phyloP scores from a whole-genome alignment of 2,797 vertebrate species.

The Labroides dimidiatus region DNA sequence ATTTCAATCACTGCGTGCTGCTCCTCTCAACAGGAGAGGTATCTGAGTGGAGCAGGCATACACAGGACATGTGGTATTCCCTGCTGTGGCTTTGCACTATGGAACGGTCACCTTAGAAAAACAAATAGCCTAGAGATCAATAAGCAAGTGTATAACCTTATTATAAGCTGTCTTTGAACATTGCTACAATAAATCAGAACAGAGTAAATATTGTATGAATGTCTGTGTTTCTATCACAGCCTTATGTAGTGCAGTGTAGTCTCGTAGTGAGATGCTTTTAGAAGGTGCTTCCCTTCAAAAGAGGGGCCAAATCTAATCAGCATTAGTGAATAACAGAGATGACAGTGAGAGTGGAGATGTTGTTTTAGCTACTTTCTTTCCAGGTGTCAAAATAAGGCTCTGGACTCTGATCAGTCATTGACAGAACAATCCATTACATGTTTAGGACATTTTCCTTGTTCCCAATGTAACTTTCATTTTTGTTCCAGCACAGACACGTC shows the following conservation, averaged over 20 bases:
- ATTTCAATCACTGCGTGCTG: slow-evolving; percentile 61
- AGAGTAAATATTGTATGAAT: neutral
- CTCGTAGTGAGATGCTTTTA: too few species aligned
- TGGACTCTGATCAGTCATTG: too few species aligned
- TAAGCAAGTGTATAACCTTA: neutral
- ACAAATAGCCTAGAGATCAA: neutral
- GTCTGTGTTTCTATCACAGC: too few species aligned
- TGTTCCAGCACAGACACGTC: too few species aligned
- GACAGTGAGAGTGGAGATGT: too few species aligned
- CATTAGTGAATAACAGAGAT: too few species aligned
- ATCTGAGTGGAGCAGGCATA: slow-evolving; percentile 29
- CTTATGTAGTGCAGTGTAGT: too few species aligned
- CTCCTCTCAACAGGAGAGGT: slow-evolving; percentile 46
- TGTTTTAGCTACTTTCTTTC: too few species aligned
- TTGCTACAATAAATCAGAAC: neutral
- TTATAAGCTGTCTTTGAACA: neutral
- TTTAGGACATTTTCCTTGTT: neutral
- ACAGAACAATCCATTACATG: neutral
- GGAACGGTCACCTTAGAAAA: slow-evolving; percentile 30
- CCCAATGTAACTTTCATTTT: neutral
- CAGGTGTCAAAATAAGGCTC: too few species aligned
- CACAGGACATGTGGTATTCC: slow-evolving; percentile 28
- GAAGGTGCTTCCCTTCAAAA: too few species aligned
- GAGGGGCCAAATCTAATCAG: too few species aligned
- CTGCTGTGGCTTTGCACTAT: slow-evolving; percentile 15